Conservation (phyloP, 1,140 invertebrate species). For the Diploscapter pachys region DNA sequence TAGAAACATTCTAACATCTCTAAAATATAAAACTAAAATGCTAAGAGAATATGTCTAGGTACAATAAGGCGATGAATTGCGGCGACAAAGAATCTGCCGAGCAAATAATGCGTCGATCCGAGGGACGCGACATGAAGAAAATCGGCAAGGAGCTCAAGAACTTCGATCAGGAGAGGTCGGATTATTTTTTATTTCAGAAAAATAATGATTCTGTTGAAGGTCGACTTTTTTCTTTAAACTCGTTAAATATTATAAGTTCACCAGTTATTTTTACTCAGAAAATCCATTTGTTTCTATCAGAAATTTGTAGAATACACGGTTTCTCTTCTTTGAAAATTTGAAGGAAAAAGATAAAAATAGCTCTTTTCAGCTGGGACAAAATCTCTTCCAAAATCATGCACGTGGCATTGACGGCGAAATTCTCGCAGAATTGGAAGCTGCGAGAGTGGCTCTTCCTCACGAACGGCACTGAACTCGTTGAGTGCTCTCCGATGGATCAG, state of each 20-base stretch:
- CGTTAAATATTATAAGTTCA: slow-evolving; percentile 2
- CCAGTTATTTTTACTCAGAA: too few species aligned
- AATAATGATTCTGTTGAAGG: background rate
- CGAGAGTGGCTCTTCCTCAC: slow-evolving; percentile 9
- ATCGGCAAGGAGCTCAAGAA: slow-evolving; percentile 3
- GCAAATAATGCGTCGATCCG: background rate
- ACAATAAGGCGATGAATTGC: slow-evolving; percentile 15
- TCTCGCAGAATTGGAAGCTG: slow-evolving; percentile 15
- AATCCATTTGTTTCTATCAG: too few species aligned
- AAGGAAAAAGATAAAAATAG: background rate
- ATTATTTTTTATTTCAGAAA: too few species aligned
- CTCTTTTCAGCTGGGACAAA: slow-evolving; percentile 15
- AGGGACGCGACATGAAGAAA: slow-evolving; percentile 1
- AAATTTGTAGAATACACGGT: too few species aligned
- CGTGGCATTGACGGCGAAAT: slow-evolving; percentile 16
- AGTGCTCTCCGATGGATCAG: slow-evolving; percentile 11
- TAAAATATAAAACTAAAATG: too few species aligned
- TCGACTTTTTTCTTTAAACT: background rate
- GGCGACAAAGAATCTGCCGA: background rate
- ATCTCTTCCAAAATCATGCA: slow-evolving; percentile 6
- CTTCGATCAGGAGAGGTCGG: slow-evolving; percentile 7
- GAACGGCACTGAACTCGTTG: slow-evolving; percentile 8
- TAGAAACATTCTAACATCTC: background rate
- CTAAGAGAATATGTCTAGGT: slow-evolving; percentile 6
- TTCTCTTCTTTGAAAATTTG: too few species aligned